Conservation (phyloP, 2,888 invertebrate genomes). For the Brachyptera risi region DNA sequence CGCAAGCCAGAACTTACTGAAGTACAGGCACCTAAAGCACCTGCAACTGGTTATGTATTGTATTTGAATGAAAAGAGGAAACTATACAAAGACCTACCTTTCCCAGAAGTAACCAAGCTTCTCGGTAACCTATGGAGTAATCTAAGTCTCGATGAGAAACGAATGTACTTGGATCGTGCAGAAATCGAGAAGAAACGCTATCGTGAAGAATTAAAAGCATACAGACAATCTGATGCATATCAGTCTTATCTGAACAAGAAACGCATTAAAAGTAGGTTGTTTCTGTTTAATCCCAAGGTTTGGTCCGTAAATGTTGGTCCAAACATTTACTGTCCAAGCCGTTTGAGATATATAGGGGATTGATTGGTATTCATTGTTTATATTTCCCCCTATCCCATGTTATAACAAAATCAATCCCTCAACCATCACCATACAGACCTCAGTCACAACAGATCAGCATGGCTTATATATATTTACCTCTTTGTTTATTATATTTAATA, state of each 20-base stretch:
- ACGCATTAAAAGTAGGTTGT: slow-evolving; percentile 43
- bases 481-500: no score
- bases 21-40: slow-evolving; percentile 51
- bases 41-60: slow-evolving; percentile 54
- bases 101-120: slow-evolving; percentile 55
- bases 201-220: slow-evolving; percentile 52
- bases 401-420: no score
- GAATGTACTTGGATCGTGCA: slow-evolving; percentile 52
- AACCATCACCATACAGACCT: no score
- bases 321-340: no score
- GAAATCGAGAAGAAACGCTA: slow-evolving; percentile 55
- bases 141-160: slow-evolving; percentile 50
- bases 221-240: slow-evolving; percentile 54
- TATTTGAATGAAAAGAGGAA: slow-evolving; percentile 54
- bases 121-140: slow-evolving; percentile 55
- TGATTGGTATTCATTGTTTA: no score
- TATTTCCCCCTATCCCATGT: no score
- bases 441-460: no score
- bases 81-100: slow-evolving; percentile 52
- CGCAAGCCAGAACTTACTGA: slow-evolving; percentile 51
- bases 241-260: slow-evolving; percentile 51
- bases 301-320: no score
- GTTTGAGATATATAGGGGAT: no score
- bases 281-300: background rate
- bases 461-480: no score